Percentiles rank a stretch among this genome's conserved stretches.
Conservation (phyloP, 2,797 vertebrate species). For the Eospalax fontanierii region DNA sequence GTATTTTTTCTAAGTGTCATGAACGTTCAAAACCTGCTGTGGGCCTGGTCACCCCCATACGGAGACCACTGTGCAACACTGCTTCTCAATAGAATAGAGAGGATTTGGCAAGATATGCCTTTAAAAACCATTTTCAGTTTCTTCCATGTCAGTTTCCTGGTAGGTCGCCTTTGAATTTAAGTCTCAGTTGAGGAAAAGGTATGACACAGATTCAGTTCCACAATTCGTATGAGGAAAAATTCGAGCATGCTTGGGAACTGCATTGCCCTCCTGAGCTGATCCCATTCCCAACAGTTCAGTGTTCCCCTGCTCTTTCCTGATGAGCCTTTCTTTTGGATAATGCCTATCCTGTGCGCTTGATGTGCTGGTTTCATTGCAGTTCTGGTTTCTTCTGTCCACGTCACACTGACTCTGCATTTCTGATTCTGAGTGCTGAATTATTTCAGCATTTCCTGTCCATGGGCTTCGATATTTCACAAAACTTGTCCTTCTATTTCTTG, state of each 20-base stretch:
- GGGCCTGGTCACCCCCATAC: background rate
- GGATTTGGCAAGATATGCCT: background rate
- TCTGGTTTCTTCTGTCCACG: background rate
- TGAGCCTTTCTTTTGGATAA: background rate
- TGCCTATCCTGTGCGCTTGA: background rate
- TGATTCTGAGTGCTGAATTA: background rate
- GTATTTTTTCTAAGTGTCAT: background rate
- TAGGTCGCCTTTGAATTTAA: slow-evolving; percentile 47
- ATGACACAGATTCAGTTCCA: background rate
- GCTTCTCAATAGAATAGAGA: background rate
- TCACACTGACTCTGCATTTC: background rate
- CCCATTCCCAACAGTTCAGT: background rate
- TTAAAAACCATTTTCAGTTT: slow-evolving; percentile 50
- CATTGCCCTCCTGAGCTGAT: background rate
- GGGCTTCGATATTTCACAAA: background rate
- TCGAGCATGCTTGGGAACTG: background rate
- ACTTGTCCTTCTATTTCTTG: background rate
- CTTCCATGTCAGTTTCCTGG: background rate
- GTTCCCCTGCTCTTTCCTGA: background rate
- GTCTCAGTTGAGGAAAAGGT: slow-evolving; percentile 44
- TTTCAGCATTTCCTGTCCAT: background rate
- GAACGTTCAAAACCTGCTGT: background rate
- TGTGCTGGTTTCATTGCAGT: background rate
- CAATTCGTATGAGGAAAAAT: slow-evolving; percentile 8
- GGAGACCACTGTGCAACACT: background rate